A percentile compares a stretch with the other conserved stretches of the same genome.
phyloP scores from a whole-genome alignment of 2,888 invertebrate genomes.

The Sesia bembeciformis region DNA sequence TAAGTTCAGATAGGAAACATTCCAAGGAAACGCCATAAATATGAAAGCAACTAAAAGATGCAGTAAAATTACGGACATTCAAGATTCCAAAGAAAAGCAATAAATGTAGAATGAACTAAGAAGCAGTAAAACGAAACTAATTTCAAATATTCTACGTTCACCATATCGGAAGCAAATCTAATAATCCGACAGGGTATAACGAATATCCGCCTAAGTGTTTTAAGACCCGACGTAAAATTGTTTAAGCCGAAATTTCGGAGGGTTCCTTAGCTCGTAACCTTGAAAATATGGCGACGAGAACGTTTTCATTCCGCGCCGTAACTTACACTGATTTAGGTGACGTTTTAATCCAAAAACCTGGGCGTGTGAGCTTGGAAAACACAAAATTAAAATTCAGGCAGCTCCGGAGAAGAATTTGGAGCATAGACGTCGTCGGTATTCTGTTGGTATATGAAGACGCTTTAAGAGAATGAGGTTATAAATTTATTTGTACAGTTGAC shows the following conservation, averaged over 20 bases:
- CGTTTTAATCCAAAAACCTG: conserved; percentile 1
- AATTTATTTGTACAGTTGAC: no score
- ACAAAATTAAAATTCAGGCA: neutral
- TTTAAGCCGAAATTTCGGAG: neutral
- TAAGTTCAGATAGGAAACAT: no score
- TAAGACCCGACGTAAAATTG: neutral
- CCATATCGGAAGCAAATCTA: neutral
- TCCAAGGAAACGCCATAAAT: no score
- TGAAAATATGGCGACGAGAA: conserved; percentile 3
- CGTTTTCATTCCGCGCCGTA: conserved; percentile 3
- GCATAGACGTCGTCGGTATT: no score
- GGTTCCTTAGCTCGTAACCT: conserved; percentile 2
- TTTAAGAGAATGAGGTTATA: no score
- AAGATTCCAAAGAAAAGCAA: no score
- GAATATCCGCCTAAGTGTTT: neutral
- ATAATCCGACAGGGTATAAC: neutral
- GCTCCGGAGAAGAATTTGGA: neutral
- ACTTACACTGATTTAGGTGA: conserved; percentile 8
- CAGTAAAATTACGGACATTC: no score
- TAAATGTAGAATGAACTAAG: no score
- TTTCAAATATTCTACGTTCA: no score
- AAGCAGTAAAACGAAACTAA: no score
- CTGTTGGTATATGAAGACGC: no score
- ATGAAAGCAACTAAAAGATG: no score
- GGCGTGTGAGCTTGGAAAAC: neutral